Base-by-base conservation (phyloP, 2,888 invertebrate genomes). In the Eupithecia insigniata region DNA sequence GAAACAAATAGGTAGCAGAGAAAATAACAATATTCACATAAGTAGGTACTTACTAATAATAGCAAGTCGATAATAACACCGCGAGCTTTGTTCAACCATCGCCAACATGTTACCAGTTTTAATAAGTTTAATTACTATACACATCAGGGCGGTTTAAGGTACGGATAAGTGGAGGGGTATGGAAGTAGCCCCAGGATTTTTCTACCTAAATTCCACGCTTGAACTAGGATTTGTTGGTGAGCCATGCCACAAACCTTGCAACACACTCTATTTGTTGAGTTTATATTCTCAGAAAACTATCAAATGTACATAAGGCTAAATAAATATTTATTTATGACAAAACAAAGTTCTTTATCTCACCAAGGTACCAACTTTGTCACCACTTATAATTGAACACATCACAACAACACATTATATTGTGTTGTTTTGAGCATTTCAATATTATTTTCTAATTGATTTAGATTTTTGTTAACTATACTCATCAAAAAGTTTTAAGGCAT, bases 121-220 rank as follows among this genome's bases (percentile, higher is more conserved):
- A 71, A 67, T 71, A 62, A 62, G 39, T 39, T 51, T 67, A 64
- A 71, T 71, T 71, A 60, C 51, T 64, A 10, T 32, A 36, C 36
- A 64, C 64, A 62, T 36, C 62, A 64, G 64, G 14, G 64, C 64
- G 64, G 64, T 26, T 22, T 36, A 26, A 64, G 64, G 55, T 22
- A 22, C 22, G 22, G 51, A 10, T 22, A 22, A 22, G 3, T 2
- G 7, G 8, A 46, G n/a, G 7, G n/a, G 1, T 2, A n/a, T 7
- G 8, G 0, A 39, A 14, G 18, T 43, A 46, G 46, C n/a, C 46
- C 46, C 8, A 46, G 46, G 8, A 16, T 18, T 5, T 43, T 18
- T 14, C 0, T 18, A 43, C 5, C 16, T n/a, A 46, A 46, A n/a
- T 22, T 51, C 12, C 51, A 22, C 51, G 51, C 10, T 12, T 1